Evolutionary conservation across 2,113 vertebrate species (phyloP), one percentile per base, ranked within the genome.

Genomic region (Rhipidura dahli): DNA sequence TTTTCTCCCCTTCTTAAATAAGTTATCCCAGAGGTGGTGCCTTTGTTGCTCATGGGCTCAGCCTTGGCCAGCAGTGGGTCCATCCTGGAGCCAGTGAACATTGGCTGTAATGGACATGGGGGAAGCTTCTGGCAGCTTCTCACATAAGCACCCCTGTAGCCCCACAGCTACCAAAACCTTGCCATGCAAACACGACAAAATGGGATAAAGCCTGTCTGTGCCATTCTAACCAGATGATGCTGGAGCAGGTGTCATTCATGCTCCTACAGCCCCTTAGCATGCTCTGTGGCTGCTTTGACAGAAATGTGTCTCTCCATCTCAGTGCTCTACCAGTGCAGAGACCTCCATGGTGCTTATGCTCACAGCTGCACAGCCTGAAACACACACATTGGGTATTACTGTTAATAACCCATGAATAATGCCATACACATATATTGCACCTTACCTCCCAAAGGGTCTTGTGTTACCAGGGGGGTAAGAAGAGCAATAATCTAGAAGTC

Each of bases 311-410:
- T 53, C 28, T 75, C 54, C 30, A 24, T 71, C 35, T 64, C 0
- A 0, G n/a, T 39, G 56, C 16, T 76, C 21, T 49, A 19, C 28
- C n/a, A 71, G 27, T 31, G 24, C 76, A 66, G 42, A 66, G 19
- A 80, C 19, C 28, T 40, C 65, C 50, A 39, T 1, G 5, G 35
- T 49, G 33, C 66, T 70, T 69, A 18, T 21, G 9, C 40, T 54
- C 35, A 63, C 47, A 59, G 49, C 4, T 63, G 71, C 39, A 37
- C 39, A 71, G 59, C 28, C 81, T 21, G 7, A 83, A 61, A 63
- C 11, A 54, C 0, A 0, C 15, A 53, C 24, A 40, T 7, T 72
- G 59, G 30, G 30, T 11, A 16, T 47, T 60, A 33, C 4, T 47
- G 28, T 35, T 51, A 87, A 33, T 54, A 60, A 77, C 60, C 40